Evolutionary conservation across 1,140 invertebrate species (phyloP), one percentile per base, ranked within the genome.

Genomic region (Schlechtendalia chinensis): DNA sequence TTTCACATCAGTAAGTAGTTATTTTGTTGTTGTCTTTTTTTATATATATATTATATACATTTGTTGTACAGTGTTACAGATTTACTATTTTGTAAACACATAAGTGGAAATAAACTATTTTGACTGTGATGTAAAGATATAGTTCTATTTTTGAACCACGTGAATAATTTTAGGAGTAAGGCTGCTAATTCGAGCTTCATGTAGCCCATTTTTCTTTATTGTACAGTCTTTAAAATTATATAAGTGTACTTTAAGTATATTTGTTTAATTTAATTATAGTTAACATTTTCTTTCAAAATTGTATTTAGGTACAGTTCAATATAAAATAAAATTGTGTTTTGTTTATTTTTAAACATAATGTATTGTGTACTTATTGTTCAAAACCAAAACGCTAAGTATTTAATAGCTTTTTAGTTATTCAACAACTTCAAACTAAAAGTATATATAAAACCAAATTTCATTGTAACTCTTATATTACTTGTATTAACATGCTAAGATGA

Each of bases 101-200:
- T 50, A 79, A 63, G 22, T 79, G 75, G 75, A 79, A 79, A 79
- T 79, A 79, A 79, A 79, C 75, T 63, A 61, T 63, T 79, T 79
- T 61, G 75, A 63, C 75, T 79, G 58, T 79, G 75, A 63, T 79
- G 56, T 63, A 79, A 61, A 58, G 58, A 79, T 79, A 79, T 22
- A 54, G 58, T 77, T 47, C 50, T 63, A 61, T 79, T 61, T 79
- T 79, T 77, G 32, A n/a, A 59, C 56, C 74, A 45, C 19, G 27
- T 74, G 10, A 74, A 59, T 58, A 77, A 59, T 77, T 58, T 79
- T 79, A 79, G 75, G 75, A 79, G 75, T 79, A 79, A 79, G 75
- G 75, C 75, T 79, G 75, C 75, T 79, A 79, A 45, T 61, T 61
- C 8, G 58, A 79, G 75, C 75, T 79, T 79, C 75, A 50, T 79